phyloP scores from a whole-genome alignment of 2,797 vertebrate genomes.

The Myotis myotis region DNA sequence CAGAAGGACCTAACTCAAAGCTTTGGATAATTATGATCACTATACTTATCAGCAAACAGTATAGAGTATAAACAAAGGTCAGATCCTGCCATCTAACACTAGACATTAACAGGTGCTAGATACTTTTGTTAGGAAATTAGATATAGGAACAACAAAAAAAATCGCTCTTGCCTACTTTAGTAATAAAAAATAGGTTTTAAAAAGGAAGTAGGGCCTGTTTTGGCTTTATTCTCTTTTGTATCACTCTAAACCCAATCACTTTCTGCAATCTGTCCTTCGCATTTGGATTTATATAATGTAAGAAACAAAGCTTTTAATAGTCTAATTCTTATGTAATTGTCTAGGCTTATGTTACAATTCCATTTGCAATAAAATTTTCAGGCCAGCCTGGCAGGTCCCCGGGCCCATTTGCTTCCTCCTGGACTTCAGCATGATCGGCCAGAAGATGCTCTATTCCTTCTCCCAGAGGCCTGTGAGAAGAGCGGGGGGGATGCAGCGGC shows the following conservation, averaged over 20 bases:
- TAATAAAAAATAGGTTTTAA: background rate
- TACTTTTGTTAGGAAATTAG: background rate
- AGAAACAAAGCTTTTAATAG: background rate
- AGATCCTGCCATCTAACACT: background rate
- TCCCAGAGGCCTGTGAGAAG: accelerated
- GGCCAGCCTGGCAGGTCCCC: background rate
- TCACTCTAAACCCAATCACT: background rate
- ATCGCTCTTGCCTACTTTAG: background rate
- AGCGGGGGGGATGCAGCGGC: slow-evolving; percentile 64
- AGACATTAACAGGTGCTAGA: background rate
- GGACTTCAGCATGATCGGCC: slow-evolving; percentile 90
- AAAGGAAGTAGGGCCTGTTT: background rate
- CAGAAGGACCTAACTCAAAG: background rate
- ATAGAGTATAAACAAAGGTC: background rate
- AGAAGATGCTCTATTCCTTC: slow-evolving; percentile 89
- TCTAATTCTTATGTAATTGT: background rate
- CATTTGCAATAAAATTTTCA: background rate
- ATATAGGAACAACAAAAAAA: background rate
- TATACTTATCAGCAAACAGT: background rate
- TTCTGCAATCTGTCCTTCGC: background rate
- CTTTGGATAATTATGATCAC: background rate
- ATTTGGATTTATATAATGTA: background rate
- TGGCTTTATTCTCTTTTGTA: background rate
- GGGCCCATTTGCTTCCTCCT: background rate
- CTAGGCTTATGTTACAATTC: background rate